Evolutionary conservation across 2,888 invertebrate genomes (phyloP), one percentile per base, ranked within the genome.

Genomic region (Drosophila flavopinicola): DNA sequence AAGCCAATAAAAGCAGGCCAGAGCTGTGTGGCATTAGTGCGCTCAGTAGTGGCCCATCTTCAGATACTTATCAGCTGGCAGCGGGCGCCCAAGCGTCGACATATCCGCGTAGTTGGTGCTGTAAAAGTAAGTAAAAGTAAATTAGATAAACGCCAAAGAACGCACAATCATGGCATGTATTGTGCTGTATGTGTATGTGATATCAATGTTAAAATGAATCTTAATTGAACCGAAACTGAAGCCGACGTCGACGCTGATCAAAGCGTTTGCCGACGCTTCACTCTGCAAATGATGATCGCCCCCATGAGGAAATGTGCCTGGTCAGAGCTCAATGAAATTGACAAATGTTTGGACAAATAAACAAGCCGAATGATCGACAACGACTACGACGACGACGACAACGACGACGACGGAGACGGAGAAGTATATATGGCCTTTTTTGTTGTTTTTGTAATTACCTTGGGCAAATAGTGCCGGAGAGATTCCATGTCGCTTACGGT

Each of bases 291-390:
- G 68, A 38, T 47, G 49, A 70, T 44, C 66, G 75, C 65, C 53
- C 42, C 67, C 44, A 53, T 70, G 58, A 35, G 79, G 79, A 78
- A 82, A 85, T 72, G 56, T 75, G 84, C 64, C 71, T 76, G 85
- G 79, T 79, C 84, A 82, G 85, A 82, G 79, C 79, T 82, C 83
- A 82, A 82, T 82, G 85, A 83, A 82, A 79, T 82, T 83, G 85
- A 82, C 85, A 82, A 82, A 82, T 82, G 80, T 85, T 82, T 82
- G 72, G 85, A 85, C 85, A 82, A 85, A 82, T 82, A 85, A 79
- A 64, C 70, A 78, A 74, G 69, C 78, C 72, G 65, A 80, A 64
- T 69, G 72, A 85, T 85, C 69, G 74, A 70, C 61, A 60, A 49
- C 59, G 45, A 11, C 39, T 13, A 25, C 58, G 39, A 47, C 27